Conservation (phyloP, 2,888 invertebrate genomes). For the Lycaena phlaeas region DNA sequence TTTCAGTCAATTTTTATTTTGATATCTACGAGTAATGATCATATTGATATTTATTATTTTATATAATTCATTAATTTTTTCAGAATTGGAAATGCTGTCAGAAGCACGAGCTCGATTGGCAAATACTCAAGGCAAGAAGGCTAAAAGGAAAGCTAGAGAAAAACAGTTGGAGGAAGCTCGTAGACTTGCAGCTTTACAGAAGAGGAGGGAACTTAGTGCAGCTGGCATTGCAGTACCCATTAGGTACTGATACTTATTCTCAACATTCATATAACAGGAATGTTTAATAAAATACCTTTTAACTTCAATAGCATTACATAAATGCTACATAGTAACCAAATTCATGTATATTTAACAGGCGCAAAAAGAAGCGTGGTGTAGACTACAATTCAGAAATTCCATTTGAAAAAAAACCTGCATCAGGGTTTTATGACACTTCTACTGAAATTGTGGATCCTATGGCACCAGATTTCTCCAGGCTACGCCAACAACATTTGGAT, state of each 20-base stretch:
- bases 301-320: no score
- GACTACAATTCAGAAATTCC: constrained; percentile 98
- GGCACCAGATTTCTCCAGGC: constrained; percentile 90
- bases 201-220: constrained; percentile 96
- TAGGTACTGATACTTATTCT: constrained; percentile 28
- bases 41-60: no score
- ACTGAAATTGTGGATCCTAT: constrained; percentile 90
- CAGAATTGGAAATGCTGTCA: constrained; percentile 98
- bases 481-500: constrained; percentile 94
- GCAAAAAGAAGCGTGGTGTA: constrained; percentile 89
- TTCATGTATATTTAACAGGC: constrained; percentile 47
- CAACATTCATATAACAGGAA: no score
- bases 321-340: no score
- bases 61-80: no score
- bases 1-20: no score
- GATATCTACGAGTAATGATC: no score
- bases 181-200: constrained; percentile 95
- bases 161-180: constrained; percentile 99
- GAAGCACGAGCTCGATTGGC: constrained; percentile 98
- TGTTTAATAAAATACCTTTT: no score
- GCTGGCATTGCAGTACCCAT: constrained; percentile 86
- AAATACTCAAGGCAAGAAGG: constrained; percentile 97
- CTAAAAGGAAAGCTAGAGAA: constrained; percentile 95
- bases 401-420: constrained; percentile 94
- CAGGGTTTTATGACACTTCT: constrained; percentile 96